phyloP scores from a whole-genome alignment of 1,140 invertebrate genomes.

The Bombyx mandarina region DNA sequence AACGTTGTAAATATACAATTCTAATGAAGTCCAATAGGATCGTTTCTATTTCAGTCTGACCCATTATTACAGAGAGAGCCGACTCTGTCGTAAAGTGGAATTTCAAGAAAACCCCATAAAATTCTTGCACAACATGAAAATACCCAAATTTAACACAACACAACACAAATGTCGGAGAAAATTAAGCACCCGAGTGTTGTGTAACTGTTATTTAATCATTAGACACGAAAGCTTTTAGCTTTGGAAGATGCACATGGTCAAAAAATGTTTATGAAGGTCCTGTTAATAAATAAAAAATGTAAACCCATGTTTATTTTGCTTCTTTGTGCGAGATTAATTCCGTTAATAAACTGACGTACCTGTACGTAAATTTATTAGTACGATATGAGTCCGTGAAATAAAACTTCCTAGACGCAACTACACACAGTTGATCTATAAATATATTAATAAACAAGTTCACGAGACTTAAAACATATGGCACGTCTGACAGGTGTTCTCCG shows the following conservation, averaged over 20 bases:
- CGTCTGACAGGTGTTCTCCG: constrained; percentile 44
- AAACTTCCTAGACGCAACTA: too few species aligned
- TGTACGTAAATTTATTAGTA: too few species aligned
- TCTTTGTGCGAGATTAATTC: constrained; percentile 1
- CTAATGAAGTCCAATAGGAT: constrained; percentile 44
- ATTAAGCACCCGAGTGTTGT: constrained; percentile 16
- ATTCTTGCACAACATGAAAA: constrained; percentile 37
- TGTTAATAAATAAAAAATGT: constrained; percentile 1
- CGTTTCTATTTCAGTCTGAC: constrained; percentile 46
- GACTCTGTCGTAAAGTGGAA: constrained; percentile 22
- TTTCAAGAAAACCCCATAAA: constrained; percentile 37
- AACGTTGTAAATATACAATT: constrained; percentile 15
- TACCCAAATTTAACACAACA: constrained; percentile 17
- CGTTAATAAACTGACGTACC: too few species aligned
- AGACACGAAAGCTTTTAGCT: constrained; percentile 33
- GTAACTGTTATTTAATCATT: constrained; percentile 14
- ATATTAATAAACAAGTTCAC: not conserved
- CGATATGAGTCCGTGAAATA: too few species aligned
- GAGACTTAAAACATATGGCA: constrained; percentile 24
- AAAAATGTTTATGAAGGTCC: constrained; percentile 14
- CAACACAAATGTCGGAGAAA: constrained; percentile 14
- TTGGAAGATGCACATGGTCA: constrained; percentile 27
- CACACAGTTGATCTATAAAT: constrained; percentile 11
- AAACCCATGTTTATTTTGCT: not conserved
- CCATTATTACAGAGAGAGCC: constrained; percentile 35